Evolutionary conservation across 2,888 invertebrate species (phyloP).

Genomic region (Chrysotoxum bicinctum): DNA sequence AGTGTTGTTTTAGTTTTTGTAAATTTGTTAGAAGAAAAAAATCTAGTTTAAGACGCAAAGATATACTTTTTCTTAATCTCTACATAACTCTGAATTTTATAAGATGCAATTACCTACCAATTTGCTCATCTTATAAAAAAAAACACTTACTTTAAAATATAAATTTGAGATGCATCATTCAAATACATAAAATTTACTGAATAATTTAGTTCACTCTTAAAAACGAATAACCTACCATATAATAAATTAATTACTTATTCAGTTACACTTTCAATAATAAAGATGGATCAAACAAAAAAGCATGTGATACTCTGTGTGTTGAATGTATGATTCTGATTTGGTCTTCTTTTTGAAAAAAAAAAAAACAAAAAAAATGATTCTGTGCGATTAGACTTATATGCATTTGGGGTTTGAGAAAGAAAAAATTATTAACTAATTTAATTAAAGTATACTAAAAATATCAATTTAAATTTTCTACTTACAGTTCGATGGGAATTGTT

Average conservation of each 20-base stretch:
- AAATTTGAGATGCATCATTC: background rate
- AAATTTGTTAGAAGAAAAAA: no score
- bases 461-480: conserved; percentile 18
- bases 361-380: background rate
- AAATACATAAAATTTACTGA: background rate
- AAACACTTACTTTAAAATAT: background rate
- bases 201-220: background rate
- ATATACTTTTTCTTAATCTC: no score
- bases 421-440: conserved; percentile 1
- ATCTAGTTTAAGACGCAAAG: no score
- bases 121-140: background rate
- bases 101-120: no score
- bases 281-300: background rate
- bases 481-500: conserved; percentile 18
- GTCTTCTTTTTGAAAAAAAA: background rate
- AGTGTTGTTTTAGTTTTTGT: background rate
- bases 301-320: background rate
- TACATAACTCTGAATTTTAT: no score
- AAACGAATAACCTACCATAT: background rate
- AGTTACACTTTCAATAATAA: background rate
- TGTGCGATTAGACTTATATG: background rate
- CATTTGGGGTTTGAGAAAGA: background rate
- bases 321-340: background rate
- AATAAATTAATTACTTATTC: background rate
- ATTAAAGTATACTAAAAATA: background rate